These are phyloP conservation scores for Graptemys geographica DNA, from an alignment of 2,797 vertebrate genomes.

Conservation along the genomic window DNA sequence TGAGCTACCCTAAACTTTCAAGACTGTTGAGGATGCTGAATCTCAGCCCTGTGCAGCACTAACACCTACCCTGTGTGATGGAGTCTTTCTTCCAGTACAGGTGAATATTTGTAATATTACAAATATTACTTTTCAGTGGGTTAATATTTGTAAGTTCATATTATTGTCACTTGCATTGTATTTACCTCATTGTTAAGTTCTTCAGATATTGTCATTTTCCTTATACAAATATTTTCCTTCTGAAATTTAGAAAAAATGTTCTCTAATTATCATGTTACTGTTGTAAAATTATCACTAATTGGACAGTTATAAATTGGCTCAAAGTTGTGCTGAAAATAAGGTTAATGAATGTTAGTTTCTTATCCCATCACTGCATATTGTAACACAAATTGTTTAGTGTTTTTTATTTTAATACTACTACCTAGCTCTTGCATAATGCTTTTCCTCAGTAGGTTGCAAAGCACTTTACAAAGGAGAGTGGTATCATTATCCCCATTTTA, in stretches of 20 bases:
- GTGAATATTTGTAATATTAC: neutral
- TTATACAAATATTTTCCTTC: neutral
- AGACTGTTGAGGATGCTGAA: neutral
- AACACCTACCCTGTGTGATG: neutral
- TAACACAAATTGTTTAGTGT: neutral
- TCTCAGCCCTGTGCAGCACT: too few species aligned
- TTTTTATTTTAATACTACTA: too few species aligned
- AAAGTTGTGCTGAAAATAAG: neutral
- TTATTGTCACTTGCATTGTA: neutral
- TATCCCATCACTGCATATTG: neutral
- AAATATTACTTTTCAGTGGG: neutral
- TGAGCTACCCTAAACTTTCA: neutral
- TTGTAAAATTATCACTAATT: neutral
- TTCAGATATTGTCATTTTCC: neutral
- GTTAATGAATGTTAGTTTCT: neutral
- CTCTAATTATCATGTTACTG: rapidly evolving
- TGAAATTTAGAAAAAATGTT: neutral
- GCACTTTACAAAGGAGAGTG: too few species aligned
- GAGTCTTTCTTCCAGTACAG: neutral
- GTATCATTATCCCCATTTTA: too few species aligned
- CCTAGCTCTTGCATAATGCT: too few species aligned
- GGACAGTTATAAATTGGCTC: neutral
- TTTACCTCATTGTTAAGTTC: neutral
- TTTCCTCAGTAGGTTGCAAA: too few species aligned
- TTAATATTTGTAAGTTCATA: neutral